These are phyloP conservation scores for Mycalesis mineus DNA, from an alignment of 2,888 invertebrate genomes.

Conservation along the genomic window DNA sequence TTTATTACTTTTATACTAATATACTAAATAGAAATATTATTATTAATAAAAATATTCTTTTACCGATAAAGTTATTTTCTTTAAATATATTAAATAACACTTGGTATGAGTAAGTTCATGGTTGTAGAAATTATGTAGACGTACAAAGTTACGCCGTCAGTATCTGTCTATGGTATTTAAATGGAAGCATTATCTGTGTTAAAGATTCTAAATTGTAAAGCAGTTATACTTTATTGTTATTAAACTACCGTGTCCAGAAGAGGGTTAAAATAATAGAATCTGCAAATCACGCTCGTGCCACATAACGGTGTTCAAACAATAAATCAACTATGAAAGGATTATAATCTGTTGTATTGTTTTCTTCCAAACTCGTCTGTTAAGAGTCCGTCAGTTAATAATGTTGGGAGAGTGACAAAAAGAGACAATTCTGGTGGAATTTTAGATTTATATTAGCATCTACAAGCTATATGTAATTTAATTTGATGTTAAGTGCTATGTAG, in stretches of 20 bases:
- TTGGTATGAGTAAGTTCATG: background rate
- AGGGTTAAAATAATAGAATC: conserved; percentile 3
- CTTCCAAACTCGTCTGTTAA: conserved; percentile 39
- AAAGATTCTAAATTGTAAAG: background rate
- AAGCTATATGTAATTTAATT: background rate
- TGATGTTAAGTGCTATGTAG: background rate
- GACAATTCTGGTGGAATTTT: conserved; percentile 43
- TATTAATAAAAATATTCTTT: too few relatives aligned
- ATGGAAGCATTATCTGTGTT: background rate
- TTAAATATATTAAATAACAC: too few relatives aligned
- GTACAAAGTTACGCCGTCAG: background rate
- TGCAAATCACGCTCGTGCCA: conserved; percentile 4
- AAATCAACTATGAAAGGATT: conserved; percentile 62
- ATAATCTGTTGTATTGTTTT: conserved; percentile 54
- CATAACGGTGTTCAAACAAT: conserved; percentile 31
- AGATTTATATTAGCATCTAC: conserved; percentile 46
- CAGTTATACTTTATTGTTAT: background rate
- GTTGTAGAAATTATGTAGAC: too few relatives aligned
- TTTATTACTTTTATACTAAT: too few relatives aligned
- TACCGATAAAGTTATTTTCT: too few relatives aligned
- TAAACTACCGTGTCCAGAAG: background rate
- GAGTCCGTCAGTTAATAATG: conserved; percentile 33
- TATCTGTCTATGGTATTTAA: too few relatives aligned
- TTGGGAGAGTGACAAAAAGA: conserved; percentile 35
- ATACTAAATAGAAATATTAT: too few relatives aligned